Base-by-base conservation (phyloP, 1,140 invertebrate genomes). In the Drosophila subobscura region DNA sequence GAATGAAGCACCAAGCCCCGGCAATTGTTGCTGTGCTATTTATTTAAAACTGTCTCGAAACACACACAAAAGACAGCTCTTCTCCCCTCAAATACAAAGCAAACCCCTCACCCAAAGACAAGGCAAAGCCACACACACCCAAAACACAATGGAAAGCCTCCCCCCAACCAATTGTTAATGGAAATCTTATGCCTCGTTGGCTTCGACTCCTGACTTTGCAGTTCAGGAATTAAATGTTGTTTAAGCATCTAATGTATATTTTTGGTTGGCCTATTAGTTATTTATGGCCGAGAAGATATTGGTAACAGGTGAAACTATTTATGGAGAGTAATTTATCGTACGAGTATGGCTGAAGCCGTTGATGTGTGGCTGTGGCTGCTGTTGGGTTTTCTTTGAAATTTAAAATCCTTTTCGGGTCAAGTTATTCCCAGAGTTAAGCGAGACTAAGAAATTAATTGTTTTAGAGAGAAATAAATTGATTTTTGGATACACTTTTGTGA, bases 21-120 rank as follows among this genome's bases (percentile, higher is more conserved):
- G 12, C 71, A 73, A 73, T 73, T 73, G 68, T 73, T 65, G 64
- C 47, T 27, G 53, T 27, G 53, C 59, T 65, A 76, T 81, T 79
- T 65, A 72, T 78, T 61, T 63, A 70, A 53, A 70, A 54, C 58
- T 25, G 41, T 63, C 56, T 29, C 14, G 2, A 7, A 42, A 40
- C 37, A 49, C 27, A 61, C 41, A 61, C 52, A 56, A 49, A 41
- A 20, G 16, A 20, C 16, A 20, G 16, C 16, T 1, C 16, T 20
- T 20, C 16, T 20, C 16, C 16, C 16, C 16, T 20, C 16, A 20
- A 20, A n/a, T n/a, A n/a, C n/a, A n/a, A n/a, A n/a, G n/a, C n/a
- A n/a, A 20, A 20, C 1, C 16, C 16, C 16, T 1, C 16, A 29
- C 51, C 51, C 6, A 52, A 49, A 20, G 16, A 20, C 16, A 20